Conservation (phyloP, 2,113 vertebrate genomes). For the Microtus ochrogaster region DNA sequence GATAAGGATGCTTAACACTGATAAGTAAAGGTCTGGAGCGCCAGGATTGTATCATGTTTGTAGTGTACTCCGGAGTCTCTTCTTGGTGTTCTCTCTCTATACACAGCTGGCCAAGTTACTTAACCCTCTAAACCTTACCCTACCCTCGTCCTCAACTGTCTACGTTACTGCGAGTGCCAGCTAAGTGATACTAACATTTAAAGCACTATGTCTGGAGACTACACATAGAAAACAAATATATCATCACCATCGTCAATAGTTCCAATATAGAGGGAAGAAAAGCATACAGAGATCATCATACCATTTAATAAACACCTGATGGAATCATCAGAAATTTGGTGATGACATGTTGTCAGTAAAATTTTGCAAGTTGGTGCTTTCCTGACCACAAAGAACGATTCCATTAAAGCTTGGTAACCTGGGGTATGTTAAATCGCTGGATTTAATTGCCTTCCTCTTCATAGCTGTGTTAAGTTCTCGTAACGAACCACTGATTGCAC, state of each 20-base stretch:
- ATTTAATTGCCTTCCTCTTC: slow-evolving; percentile 9
- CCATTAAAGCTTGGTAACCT: background rate
- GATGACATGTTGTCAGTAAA: background rate
- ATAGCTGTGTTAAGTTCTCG: background rate
- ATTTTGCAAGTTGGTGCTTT: background rate
- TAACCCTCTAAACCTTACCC: background rate
- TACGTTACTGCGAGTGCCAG: background rate
- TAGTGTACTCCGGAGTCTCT: background rate
- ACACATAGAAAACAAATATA: background rate
- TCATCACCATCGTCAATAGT: background rate
- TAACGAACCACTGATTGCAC: background rate
- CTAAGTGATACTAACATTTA: background rate
- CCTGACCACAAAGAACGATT: background rate
- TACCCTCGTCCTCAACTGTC: background rate
- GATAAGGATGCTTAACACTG: background rate
- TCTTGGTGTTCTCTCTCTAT: background rate
- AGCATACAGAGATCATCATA: background rate
- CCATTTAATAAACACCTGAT: background rate
- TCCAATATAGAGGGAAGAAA: background rate
- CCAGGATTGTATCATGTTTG: background rate
- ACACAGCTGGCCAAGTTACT: background rate
- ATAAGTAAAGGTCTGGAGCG: slow-evolving; percentile 13
- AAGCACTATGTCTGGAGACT: background rate
- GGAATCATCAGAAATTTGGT: background rate
- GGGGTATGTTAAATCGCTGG: background rate